These are phyloP conservation scores for Gnathonemus echidnorhynchus DNA, from an alignment of 2,113 vertebrate species.

Conservation along the genomic window DNA sequence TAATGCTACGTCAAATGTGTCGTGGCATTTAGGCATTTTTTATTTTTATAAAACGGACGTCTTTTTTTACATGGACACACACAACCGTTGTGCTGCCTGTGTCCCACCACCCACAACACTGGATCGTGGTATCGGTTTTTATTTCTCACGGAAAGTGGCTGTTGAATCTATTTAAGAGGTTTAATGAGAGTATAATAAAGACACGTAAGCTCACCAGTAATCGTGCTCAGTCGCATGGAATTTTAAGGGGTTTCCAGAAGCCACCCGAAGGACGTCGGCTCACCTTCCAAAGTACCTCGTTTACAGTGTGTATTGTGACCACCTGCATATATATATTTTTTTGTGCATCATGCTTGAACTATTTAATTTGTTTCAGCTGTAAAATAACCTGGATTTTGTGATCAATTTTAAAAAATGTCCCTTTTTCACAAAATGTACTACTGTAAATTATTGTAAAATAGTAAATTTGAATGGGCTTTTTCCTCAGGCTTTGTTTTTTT, in stretches of 20 bases:
- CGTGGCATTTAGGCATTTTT: slow-evolving; percentile 57
- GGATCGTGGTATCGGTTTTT: slow-evolving; percentile 74
- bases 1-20: slow-evolving; percentile 73
- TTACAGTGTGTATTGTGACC: slow-evolving; percentile 85
- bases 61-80: slow-evolving; percentile 77
- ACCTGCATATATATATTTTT: slow-evolving; percentile 55
- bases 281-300: slow-evolving; percentile 97
- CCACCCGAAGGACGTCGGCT: slow-evolving; percentile 76
- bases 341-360: slow-evolving; percentile 83
- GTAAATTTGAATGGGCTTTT: slow-evolving; percentile 81
- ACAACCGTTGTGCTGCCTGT: slow-evolving; percentile 81
- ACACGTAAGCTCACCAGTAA: slow-evolving; percentile 54
- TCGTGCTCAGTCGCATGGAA: slow-evolving; percentile 63
- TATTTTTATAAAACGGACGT: slow-evolving; percentile 76
- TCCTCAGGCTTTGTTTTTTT: slow-evolving; percentile 67
- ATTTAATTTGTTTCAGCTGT: slow-evolving; percentile 96
- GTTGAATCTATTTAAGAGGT: slow-evolving; percentile 70
- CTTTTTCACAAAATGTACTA: slow-evolving; percentile 69
- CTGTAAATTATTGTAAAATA: slow-evolving; percentile 98
- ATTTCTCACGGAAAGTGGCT: slow-evolving; percentile 59
- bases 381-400: slow-evolving; percentile 75
- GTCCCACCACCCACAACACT: slow-evolving; percentile 75
- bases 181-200: slow-evolving; percentile 49
- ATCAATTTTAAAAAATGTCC: slow-evolving; percentile 66
- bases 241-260: slow-evolving; percentile 61